A percentile compares a stretch with the other conserved stretches of the same genome.
These are phyloP conservation scores for Pygoscelis antarcticus DNA, from an alignment of 2,113 vertebrate genomes.

Conservation along the genomic window DNA sequence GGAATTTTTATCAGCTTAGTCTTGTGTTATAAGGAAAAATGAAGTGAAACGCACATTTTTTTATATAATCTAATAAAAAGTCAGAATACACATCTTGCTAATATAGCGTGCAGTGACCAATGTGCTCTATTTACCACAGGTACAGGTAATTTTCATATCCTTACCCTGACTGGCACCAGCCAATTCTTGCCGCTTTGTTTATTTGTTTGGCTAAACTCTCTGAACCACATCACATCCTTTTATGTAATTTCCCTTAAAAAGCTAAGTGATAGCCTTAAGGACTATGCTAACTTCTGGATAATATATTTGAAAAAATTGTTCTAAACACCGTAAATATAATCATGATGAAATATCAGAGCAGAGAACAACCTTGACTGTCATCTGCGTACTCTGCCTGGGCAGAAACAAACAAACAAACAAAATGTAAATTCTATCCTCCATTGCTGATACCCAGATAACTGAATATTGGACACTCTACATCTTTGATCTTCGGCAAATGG, in stretches of 20 bases:
- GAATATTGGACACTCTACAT: background rate
- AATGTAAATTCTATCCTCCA: background rate
- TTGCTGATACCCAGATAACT: background rate
- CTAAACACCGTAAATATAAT: background rate
- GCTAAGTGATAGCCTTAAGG: background rate
- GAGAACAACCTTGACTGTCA: background rate
- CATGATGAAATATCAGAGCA: background rate
- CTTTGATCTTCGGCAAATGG: background rate
- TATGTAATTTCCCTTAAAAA: background rate
- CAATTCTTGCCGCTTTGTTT: background rate
- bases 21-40: constrained; percentile 13
- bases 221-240: background rate
- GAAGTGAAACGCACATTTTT: constrained; percentile 1
- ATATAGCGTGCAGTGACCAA: background rate
- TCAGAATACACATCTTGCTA: background rate
- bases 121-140: background rate
- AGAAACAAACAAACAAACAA: background rate
- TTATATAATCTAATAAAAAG: background rate
- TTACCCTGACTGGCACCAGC: background rate
- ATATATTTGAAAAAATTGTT: background rate
- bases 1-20: constrained; percentile 48
- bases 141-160: background rate
- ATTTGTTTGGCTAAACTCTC: background rate
- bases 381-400: background rate
- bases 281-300: background rate